phyloP scores from a whole-genome alignment of 2,113 vertebrate genomes.

The Crotalus viridis region DNA sequence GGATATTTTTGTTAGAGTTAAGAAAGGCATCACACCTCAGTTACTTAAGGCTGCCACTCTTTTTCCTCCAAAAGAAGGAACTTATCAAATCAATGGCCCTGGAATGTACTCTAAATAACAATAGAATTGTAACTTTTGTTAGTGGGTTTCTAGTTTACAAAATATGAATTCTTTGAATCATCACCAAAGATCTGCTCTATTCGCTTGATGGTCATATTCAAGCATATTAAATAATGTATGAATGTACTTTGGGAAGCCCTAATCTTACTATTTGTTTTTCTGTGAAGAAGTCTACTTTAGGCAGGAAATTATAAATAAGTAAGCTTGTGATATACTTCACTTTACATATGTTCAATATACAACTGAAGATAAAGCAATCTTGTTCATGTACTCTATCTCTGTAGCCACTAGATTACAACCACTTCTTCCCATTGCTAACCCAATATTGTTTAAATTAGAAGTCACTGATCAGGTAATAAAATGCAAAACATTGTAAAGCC shows the following conservation, averaged over 20 bases:
- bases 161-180: not conserved
- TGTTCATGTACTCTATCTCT: not conserved
- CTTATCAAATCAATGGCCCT: not conserved
- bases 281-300: constrained; percentile 8
- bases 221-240: not conserved
- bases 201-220: not conserved
- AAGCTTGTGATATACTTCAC: not conserved
- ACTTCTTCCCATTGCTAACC: not conserved
- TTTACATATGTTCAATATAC: not conserved
- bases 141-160: constrained; percentile 3
- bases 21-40: not conserved
- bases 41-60: not conserved
- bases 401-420: not conserved
- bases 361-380: rapidly evolving
- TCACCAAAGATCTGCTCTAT: not conserved
- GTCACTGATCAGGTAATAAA: not conserved
- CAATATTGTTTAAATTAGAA: not conserved
- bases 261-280: constrained; percentile 10
- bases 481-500: not conserved
- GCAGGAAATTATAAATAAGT: constrained; percentile 4
- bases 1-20: not conserved
- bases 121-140: not conserved
- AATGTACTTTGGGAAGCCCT: not conserved
- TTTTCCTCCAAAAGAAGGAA: not conserved
- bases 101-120: not conserved